Base-by-base conservation (phyloP, 2,113 vertebrate genomes). In the Neodon shergylaensis region DNA sequence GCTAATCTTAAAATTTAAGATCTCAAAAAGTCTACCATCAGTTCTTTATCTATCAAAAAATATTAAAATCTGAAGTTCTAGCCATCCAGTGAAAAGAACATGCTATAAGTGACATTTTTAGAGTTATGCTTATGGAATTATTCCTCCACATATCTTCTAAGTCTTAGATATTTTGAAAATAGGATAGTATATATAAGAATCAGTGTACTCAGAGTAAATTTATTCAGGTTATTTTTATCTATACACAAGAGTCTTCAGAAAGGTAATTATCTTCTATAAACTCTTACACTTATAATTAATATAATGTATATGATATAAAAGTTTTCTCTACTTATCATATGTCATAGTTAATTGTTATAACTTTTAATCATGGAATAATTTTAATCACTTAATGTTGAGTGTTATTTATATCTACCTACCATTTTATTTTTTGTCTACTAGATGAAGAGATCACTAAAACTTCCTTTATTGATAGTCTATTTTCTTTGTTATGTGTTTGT, bases 301-400 rank as follows among this genome's bases (percentile, higher is more conserved):
- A 84, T 58, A 97, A 97, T 91, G 96, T 94, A 39, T 78, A 88
- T 96, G 98, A 96, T 88, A 95, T 92, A 89, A 95, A 98, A 96
- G 76, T 97, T 97, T 98, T 97, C 98, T 98, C 97, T 97, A 96
- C 95, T 77, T 98, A 98, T 95, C 97, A 96, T 61, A 95, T 95
- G 76, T 86, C 90, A 92, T 97, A 97, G 39, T 92, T 98, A 98
- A 98, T 98, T 96, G 97, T 95, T 97, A 33, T 85, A 95, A 95
- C 97, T 98, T 66, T 97, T 96, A 97, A 92, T 12, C 86, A 0
- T 0, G 31, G 11, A 82, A 70, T 87, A 31, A 4, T 94, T 84
- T 94, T 95, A 96, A 97, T 98, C 87, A 95, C 49, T 96, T 77
- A 93, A 92, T 90, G 21, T 96, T 98, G 97, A 93, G 72, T 91